Evolutionary conservation across 2,113 vertebrate species (phyloP).

Genomic region (Serilophus lunatus): DNA sequence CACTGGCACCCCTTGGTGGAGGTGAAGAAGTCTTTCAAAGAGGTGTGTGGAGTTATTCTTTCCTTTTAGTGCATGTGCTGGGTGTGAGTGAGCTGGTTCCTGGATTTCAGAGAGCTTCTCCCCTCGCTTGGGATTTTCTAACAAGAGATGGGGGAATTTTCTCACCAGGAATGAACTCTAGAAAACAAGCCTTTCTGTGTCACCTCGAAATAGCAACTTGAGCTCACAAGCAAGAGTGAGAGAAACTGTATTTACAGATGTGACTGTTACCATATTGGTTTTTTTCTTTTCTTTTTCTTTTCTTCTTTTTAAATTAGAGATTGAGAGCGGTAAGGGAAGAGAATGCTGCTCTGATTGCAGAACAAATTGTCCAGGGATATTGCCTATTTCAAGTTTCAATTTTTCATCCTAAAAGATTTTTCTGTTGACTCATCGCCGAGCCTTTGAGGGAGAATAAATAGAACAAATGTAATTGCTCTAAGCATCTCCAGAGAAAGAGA

Average conservation of each 20-base stretch:
- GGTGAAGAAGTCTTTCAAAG: conserved; percentile 95
- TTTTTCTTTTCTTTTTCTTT: no score
- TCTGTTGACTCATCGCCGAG: conserved; percentile 56
- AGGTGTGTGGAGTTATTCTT: conserved; percentile 75
- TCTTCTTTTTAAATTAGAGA: not conserved
- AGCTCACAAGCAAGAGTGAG: not conserved
- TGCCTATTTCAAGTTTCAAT: not conserved
- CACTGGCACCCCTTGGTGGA: conserved; percentile 97
- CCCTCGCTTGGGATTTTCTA: not conserved
- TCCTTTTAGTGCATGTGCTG: not conserved
- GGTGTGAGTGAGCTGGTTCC: not conserved
- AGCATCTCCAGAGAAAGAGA: conserved; percentile 16
- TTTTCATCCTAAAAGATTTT: conserved; percentile 39
- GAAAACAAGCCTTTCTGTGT: not conserved
- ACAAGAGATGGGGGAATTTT: not conserved
- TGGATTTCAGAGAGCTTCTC: conserved; percentile 35
- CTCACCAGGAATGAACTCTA: conserved; percentile 11
- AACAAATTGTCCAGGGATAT: conserved; percentile 43
- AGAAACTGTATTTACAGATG: conserved; percentile 14
- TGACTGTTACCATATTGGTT: not conserved
- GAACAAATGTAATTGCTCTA: conserved; percentile 40
- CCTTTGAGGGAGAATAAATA: conserved; percentile 53
- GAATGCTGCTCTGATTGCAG: conserved; percentile 35
- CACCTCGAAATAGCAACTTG: not conserved
- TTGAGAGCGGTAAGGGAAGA: not conserved